These are phyloP conservation scores for Troglohyphantes excavatus DNA, from an alignment of 2,888 invertebrate genomes.

Conservation along the genomic window DNA sequence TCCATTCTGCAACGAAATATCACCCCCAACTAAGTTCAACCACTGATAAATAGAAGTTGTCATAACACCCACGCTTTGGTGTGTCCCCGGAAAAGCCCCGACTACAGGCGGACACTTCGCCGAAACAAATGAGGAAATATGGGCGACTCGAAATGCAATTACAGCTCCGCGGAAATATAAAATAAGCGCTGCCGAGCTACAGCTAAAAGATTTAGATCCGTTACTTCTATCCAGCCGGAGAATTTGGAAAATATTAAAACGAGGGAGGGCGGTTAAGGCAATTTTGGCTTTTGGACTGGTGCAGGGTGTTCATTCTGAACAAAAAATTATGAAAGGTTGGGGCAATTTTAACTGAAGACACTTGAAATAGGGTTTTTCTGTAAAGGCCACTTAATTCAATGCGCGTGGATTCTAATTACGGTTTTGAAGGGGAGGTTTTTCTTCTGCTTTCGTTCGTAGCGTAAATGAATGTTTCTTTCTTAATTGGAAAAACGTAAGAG, in stretches of 20 bases:
- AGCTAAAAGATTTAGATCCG: neutral
- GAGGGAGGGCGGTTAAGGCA: too few species aligned
- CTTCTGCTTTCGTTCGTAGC: neutral
- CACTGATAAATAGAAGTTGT: neutral
- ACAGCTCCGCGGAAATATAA: neutral
- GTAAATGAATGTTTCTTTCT: conserved; percentile 63
- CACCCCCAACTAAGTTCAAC: neutral
- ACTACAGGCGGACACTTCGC: neutral
- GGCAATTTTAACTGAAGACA: too few species aligned
- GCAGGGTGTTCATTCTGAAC: too few species aligned
- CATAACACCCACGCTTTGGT: neutral
- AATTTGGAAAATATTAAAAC: neutral
- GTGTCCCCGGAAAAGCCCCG: neutral
- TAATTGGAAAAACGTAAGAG: conserved; percentile 50
- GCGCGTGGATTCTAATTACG: conserved; percentile 55
- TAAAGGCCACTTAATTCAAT: conserved; percentile 47
- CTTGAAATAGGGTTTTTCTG: conserved; percentile 13
- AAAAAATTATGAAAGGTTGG: neutral
- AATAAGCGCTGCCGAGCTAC: neutral
- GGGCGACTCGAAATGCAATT: neutral
- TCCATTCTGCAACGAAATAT: neutral
- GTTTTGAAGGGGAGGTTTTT: conserved; percentile 38
- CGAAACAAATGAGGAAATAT: neutral
- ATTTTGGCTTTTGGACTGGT: too few species aligned
- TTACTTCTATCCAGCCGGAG: neutral